Conservation (phyloP, 2,888 invertebrate species). For the Orthonychiurus folsomi region DNA sequence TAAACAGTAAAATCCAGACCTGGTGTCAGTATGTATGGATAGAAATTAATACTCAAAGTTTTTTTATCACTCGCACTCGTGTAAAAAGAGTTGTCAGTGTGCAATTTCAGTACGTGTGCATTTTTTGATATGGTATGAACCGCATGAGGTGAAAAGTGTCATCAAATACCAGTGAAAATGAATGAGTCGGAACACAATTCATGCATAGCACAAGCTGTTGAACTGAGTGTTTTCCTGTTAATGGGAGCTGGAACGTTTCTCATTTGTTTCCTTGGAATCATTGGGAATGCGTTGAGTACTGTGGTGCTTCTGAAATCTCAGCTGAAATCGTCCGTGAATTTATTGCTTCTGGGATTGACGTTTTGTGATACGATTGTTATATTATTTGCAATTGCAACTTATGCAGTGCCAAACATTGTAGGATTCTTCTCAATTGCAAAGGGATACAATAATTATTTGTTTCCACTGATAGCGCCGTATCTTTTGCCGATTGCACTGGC, state of each 20-base stretch:
- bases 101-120: no score
- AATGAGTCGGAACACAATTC: neutral
- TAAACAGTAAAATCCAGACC: no score
- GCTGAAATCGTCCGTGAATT: constrained; percentile 11
- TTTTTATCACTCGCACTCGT: no score
- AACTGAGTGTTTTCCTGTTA: neutral
- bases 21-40: no score
- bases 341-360: constrained; percentile 12
- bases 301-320: constrained; percentile 10
- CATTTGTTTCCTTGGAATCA: constrained; percentile 5
- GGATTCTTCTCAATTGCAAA: constrained; percentile 4
- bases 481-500: constrained; percentile 6
- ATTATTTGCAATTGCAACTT: neutral
- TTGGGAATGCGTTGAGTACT: constrained; percentile 12
- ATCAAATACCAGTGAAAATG: no score
- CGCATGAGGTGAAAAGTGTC: no score
- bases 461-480: constrained; percentile 11
- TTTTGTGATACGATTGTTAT: constrained; percentile 13
- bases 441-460: constrained; percentile 5
- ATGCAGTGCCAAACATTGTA: constrained; percentile 3
- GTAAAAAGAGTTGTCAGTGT: no score
- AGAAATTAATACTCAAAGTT: no score
- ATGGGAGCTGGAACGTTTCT: neutral
- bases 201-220: neutral
- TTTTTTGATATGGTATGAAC: no score